Evolutionary conservation across 2,888 invertebrate species (phyloP).

Genomic region (Ichneumoninae sp.): DNA sequence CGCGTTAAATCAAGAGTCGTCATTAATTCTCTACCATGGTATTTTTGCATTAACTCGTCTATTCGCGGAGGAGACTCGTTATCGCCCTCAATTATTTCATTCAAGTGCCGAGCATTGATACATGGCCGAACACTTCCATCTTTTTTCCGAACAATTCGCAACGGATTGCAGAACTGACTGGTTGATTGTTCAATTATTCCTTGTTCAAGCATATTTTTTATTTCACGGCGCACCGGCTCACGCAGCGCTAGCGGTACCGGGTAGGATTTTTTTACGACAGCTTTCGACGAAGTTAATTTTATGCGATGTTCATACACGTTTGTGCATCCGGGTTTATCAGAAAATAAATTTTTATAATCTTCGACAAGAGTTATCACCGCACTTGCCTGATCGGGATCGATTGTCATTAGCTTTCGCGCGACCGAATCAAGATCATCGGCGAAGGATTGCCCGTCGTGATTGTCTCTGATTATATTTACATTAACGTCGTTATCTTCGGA

Average conservation of each 20-base stretch:
- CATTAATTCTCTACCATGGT: constrained; percentile 14
- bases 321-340: neutral
- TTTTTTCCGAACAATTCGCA: constrained; percentile 14
- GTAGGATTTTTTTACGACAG: constrained; percentile 2
- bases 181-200: constrained; percentile 23
- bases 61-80: neutral
- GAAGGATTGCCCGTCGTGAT: constrained; percentile 41
- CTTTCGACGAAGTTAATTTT: neutral
- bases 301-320: constrained; percentile 1
- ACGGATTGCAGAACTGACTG: constrained; percentile 21
- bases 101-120: constrained; percentile 10
- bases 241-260: neutral
- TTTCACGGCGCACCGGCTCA: neutral
- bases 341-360: neutral
- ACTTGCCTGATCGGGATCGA: neutral
- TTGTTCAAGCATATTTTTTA: constrained; percentile 5
- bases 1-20: constrained; percentile 6
- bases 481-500: constrained; percentile 55
- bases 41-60: constrained; percentile 20
- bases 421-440: constrained; percentile 28
- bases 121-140: constrained; percentile 3
- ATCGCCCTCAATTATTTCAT: constrained; percentile 3
- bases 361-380: neutral
- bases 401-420: constrained; percentile 10
- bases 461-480: neutral